phyloP scores from a whole-genome alignment of 2,888 invertebrate species.

The Branchipolynoe longqiensis region DNA sequence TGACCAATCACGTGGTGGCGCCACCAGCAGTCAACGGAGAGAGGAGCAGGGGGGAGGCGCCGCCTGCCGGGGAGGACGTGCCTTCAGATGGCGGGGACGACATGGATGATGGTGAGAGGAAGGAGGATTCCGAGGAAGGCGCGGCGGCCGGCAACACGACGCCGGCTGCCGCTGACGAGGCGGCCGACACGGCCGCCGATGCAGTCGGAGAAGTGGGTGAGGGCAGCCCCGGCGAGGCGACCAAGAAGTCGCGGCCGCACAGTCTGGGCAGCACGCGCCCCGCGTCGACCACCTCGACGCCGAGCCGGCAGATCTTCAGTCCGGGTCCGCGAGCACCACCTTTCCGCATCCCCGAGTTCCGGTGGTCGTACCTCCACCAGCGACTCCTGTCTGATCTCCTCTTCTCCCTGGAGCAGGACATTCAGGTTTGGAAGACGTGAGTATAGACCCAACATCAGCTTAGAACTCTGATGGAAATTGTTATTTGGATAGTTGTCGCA shows the following conservation, averaged over 20 bases:
- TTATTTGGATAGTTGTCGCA: no score
- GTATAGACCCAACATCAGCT: no score
- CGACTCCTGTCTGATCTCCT: slow-evolving; percentile 96
- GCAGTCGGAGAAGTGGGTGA: background rate
- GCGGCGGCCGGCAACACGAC: background rate
- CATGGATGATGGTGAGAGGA: slow-evolving; percentile 49
- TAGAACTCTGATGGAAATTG: no score
- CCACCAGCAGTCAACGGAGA: slow-evolving; percentile 16
- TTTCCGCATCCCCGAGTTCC: slow-evolving; percentile 99
- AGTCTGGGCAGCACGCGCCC: background rate
- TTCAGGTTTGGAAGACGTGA: slow-evolving; percentile 92
- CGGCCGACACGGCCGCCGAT: slow-evolving; percentile 52
- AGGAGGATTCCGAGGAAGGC: slow-evolving; percentile 51
- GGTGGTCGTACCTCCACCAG: slow-evolving; percentile 99
- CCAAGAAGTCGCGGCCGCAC: slow-evolving; percentile 35
- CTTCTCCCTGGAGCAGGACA: slow-evolving; percentile 97
- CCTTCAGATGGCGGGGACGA: slow-evolving; percentile 14
- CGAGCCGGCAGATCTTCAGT: slow-evolving; percentile 82
- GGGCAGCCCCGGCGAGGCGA: background rate
- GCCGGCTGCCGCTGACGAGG: slow-evolving; percentile 5
- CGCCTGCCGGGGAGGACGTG: background rate
- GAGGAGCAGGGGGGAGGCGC: slow-evolving; percentile 11
- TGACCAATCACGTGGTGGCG: background rate
- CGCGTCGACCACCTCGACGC: slow-evolving; percentile 90
- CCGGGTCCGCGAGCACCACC: slow-evolving; percentile 83